Evolutionary conservation across 2,797 vertebrate genomes (phyloP), one percentile per base, ranked within the genome.

Genomic region (Xiphophorus birchmanni): DNA sequence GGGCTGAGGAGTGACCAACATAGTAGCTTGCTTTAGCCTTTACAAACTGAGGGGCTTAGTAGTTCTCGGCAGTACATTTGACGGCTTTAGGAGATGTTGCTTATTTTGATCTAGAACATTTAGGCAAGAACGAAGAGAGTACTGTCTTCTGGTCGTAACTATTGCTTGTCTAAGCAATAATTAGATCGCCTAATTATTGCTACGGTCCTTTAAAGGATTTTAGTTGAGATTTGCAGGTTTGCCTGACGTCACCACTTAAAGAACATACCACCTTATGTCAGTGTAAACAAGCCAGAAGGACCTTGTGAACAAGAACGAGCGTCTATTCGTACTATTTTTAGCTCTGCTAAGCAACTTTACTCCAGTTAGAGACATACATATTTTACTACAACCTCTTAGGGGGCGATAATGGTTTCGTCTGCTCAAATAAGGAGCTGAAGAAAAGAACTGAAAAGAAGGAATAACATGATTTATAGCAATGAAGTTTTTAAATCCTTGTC

Each of bases 1-100:
- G 84, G 92, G 91, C 90, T 83, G 85, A 35, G 80, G 79, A 88
- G 82, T 90, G 89, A 90, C 86, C 89, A 92, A 88, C 87, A 86
- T 91, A 82, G 86, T 76, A 71, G 58, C 54, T 78, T 50, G 82
- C 91, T 92, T 37, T 47, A 42, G 90, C 90, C 73, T 86, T 77
- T 60, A 77, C 47, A 74, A 85, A 86, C 78, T 44, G 74, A 84
- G 78, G 82, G 85, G 74, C 80, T 67, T 82, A 48, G 60, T 45
- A 73, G 73, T 83, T 84, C 52, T 58, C 75, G 85, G 90, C 84
- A 79, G 80, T 80, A 50, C 18, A 50, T 65, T 69, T 72, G 72
- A 73, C 17, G 0, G 82, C 81, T 44, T 21, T 17, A 77, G 73
- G 50, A 75, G 71, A 60, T 42, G 83, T 52, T 77, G 60, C 17